Evolutionary conservation across 2,113 vertebrate species (phyloP).

Genomic region (Antennarius striatus): DNA sequence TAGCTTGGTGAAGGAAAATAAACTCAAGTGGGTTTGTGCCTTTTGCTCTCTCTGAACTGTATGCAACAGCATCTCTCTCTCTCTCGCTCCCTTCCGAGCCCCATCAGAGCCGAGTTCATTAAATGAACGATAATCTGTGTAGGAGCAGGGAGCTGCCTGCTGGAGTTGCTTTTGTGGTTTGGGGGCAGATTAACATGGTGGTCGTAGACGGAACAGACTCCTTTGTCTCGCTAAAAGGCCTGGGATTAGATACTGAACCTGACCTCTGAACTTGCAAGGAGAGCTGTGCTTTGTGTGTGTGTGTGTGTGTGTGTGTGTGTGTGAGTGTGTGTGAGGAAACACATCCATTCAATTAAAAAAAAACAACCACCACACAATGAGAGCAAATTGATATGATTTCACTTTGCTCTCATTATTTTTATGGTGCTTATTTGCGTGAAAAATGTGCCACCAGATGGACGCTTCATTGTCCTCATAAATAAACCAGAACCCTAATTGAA

Average conservation of each 20-base stretch:
- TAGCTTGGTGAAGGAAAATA: conserved; percentile 61
- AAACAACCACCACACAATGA: not conserved
- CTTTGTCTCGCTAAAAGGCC: conserved; percentile 71
- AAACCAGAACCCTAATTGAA: too few species aligned
- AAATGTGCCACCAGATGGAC: not conserved
- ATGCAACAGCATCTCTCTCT: conserved; percentile 49
- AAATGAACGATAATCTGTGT: conserved; percentile 76
- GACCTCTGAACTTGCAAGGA: conserved; percentile 54
- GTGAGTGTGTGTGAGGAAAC: not conserved
- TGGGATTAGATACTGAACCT: conserved; percentile 65
- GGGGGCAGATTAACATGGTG: conserved; percentile 72
- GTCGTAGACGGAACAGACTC: conserved; percentile 62
- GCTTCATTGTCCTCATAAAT: too few species aligned
- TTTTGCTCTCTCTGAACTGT: conserved; percentile 66
- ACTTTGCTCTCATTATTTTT: not conserved
- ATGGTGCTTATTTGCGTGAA: not conserved
- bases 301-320: conserved; percentile 1
- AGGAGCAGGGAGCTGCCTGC: conserved; percentile 57
- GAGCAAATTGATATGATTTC: not conserved
- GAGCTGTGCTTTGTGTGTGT: conserved; percentile 15
- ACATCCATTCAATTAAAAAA: not conserved
- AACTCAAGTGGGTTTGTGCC: conserved; percentile 66
- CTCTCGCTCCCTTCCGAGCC: conserved; percentile 28
- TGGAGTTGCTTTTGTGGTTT: conserved; percentile 68
- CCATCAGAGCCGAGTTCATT: conserved; percentile 63